These are phyloP conservation scores for Seriola quinqueradiata DNA, from an alignment of 2,113 vertebrate species.

Conservation along the genomic window DNA sequence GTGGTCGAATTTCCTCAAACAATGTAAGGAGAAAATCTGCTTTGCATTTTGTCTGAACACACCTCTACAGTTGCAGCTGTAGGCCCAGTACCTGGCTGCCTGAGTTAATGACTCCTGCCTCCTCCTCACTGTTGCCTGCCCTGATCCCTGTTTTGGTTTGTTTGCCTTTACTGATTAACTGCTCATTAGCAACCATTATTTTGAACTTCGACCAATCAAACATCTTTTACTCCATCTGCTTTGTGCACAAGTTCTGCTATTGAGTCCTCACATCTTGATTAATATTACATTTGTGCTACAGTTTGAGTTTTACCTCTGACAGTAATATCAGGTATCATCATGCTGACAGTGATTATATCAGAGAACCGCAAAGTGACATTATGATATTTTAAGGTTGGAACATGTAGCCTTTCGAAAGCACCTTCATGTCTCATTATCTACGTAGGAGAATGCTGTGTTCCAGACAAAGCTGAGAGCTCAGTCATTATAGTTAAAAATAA, in stretches of 20 bases:
- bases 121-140: background rate
- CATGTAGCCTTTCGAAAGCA: background rate
- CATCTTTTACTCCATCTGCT: background rate
- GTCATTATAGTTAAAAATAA: constrained; percentile 45
- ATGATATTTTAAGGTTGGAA: constrained; percentile 2
- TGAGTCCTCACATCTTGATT: background rate
- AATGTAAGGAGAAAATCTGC: background rate
- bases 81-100: background rate
- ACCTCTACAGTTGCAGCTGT: background rate
- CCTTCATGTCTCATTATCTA: constrained; percentile 23
- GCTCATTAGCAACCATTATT: background rate
- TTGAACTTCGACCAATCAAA: background rate
- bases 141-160: background rate
- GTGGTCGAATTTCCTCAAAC: background rate
- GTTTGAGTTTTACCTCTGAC: background rate
- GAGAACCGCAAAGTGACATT: background rate
- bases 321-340: background rate
- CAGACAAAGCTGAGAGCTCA: constrained; percentile 10
- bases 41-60: background rate
- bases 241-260: background rate
- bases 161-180: background rate
- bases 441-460: background rate
- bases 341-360: background rate
- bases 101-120: background rate
- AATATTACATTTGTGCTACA: background rate